Evolutionary conservation across 2,113 vertebrate genomes (phyloP), one percentile per base, ranked within the genome.

Genomic region (Echinops telfairi): DNA sequence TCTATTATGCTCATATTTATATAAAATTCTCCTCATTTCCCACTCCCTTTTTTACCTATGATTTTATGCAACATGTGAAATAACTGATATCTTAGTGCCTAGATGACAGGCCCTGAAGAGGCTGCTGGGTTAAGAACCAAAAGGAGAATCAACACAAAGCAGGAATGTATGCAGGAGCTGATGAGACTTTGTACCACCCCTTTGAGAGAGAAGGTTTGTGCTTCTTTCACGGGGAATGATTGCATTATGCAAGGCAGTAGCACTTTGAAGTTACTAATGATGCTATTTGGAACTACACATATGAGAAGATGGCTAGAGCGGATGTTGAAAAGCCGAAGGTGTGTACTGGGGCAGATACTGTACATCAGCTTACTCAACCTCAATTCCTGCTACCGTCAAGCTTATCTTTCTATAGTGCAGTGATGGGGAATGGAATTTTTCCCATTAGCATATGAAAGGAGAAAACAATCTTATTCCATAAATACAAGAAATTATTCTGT

Each of bases 141-240:
- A 78, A 73, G 83, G 57, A 75, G 83, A 58, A 88, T 40, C 20
- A 77, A 60, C 53, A 84, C 31, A 78, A 40, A 62, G 62, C 53
- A 92, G 62, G 83, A 68, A 75, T 83, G 40, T 79, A 92, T 86
- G 17, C 75, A 90, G 19, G 20, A 91, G 79, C 64, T 82, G 76
- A 95, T 75, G 76, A 90, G 62, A 90, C 31, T n/a, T 36, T 53
- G n/a, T 83, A 38, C 20, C 16, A 20, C 62, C 1, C 19, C 79
- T 88, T 90, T 88, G 79, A 88, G 62, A 86, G 33, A 66, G n/a
- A 71, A 86, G 60, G 19, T 68, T 71, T 75, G 62, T 31, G 79
- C 81, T 64, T 38, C 84, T 68, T 77, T 53, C 29, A 62, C 22
- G 40, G 38, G 38, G 16, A 93, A 53, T 43, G n/a, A 25, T 43